These are phyloP conservation scores for Nemotelus pantherinus DNA, from an alignment of 2,888 invertebrate genomes.

Conservation along the genomic window DNA sequence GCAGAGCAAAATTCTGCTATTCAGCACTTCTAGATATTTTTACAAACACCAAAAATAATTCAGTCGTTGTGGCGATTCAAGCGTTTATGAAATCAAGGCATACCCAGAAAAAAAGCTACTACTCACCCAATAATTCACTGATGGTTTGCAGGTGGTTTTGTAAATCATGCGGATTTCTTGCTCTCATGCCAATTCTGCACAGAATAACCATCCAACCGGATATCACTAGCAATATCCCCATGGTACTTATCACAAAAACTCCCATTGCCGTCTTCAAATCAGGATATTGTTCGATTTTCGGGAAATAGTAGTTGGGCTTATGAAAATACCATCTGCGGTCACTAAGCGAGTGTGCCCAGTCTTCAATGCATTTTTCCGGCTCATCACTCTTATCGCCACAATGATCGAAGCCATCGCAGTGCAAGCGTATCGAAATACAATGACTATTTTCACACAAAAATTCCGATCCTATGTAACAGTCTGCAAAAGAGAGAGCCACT, in stretches of 20 bases:
- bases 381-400: conserved; percentile 80
- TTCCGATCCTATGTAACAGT: conserved; percentile 74
- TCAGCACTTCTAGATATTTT: no score
- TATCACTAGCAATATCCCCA: conserved; percentile 72
- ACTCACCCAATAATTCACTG: conserved; percentile 72
- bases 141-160: conserved; percentile 75
- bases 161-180: conserved; percentile 71
- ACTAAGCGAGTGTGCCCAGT: conserved; percentile 67
- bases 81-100: no score
- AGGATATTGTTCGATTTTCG: conserved; percentile 73
- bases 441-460: conserved; percentile 77
- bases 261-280: conserved; percentile 74
- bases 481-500: conserved; percentile 61
- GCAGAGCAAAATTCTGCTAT: no score
- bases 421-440: conserved; percentile 73
- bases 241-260: conserved; percentile 72
- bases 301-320: conserved; percentile 78
- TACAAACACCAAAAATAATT: no score
- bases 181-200: conserved; percentile 71
- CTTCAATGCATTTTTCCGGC: conserved; percentile 70
- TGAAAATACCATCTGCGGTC: conserved; percentile 73
- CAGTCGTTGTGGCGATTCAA: no score
- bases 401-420: conserved; percentile 80
- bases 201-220: conserved; percentile 72
- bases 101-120: neutral